phyloP scores from a whole-genome alignment of 2,113 vertebrate species.

The Platysteira castanea region DNA sequence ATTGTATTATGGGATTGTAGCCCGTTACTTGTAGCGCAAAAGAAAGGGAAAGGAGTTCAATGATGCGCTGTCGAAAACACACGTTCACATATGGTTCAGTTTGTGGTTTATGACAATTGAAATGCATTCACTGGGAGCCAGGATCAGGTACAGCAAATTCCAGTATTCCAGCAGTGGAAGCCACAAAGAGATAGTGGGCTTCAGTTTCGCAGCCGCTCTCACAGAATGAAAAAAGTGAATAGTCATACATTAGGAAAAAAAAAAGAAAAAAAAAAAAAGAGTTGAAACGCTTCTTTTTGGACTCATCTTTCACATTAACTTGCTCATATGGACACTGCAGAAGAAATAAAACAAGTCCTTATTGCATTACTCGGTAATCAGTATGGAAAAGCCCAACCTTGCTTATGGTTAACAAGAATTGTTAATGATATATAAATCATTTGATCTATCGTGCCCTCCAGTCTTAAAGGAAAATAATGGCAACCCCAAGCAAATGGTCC shows the following conservation, averaged over 20 bases:
- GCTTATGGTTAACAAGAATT: constrained; percentile 37
- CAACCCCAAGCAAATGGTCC: constrained; percentile 62
- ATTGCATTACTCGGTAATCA: constrained; percentile 19
- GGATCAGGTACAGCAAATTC: not conserved
- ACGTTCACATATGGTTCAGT: not conserved
- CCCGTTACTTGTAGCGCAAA: not conserved
- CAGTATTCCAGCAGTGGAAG: not conserved
- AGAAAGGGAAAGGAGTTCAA: not conserved
- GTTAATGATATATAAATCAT: constrained; percentile 60
- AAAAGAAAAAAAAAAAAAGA: constrained; percentile 80
- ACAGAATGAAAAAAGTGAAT: not conserved
- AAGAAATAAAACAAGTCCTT: constrained; percentile 64
- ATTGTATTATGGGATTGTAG: not conserved
- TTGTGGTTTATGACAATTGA: constrained; percentile 47
- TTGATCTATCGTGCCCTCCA: constrained; percentile 43
- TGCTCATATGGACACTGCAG: constrained; percentile 85
- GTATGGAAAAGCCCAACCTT: constrained; percentile 15
- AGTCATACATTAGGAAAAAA: constrained; percentile 52
- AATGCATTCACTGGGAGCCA: not conserved
- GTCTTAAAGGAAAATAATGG: constrained; percentile 54
- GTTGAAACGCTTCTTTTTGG: constrained; percentile 80
- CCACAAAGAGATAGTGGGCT: not conserved
- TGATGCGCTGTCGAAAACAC: not conserved
- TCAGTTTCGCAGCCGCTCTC: not conserved
- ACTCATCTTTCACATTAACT: constrained; percentile 82